Conservation (phyloP, 2,797 vertebrate genomes). For the Tiaroga cobitis region DNA sequence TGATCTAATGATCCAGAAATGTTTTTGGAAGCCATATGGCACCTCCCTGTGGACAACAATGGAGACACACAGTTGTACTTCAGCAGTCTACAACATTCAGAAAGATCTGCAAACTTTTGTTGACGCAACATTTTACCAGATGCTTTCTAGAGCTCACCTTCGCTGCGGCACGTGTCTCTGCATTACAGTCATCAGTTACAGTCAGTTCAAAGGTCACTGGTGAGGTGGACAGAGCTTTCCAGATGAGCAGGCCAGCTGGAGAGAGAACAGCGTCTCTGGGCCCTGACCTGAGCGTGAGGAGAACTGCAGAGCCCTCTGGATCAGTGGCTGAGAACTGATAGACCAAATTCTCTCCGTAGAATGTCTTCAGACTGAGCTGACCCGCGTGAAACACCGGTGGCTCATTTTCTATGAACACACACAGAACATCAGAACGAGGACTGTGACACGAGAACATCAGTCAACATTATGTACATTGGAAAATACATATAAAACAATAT, state of each 20-base stretch:
- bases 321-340: constrained; percentile 86
- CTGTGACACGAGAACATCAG: background rate
- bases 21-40: constrained; percentile 41
- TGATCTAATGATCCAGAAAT: background rate
- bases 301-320: constrained; percentile 83
- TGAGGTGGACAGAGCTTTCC: constrained; percentile 74
- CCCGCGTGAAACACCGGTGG: constrained; percentile 79
- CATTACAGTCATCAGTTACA: constrained; percentile 83
- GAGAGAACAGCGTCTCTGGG: constrained; percentile 83
- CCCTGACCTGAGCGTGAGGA: constrained; percentile 82
- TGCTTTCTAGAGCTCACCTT: constrained; percentile 72
- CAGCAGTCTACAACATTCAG: background rate
- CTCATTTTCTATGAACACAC: constrained; percentile 80
- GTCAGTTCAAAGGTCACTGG: constrained; percentile 75
- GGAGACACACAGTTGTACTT: background rate
- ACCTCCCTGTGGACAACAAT: constrained; percentile 67
- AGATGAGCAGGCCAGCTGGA: constrained; percentile 83
- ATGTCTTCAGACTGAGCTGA: constrained; percentile 75
- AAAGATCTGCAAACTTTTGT: background rate
- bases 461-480: background rate
- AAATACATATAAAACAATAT: background rate
- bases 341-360: constrained; percentile 86
- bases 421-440: background rate
- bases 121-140: background rate
- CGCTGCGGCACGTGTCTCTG: constrained; percentile 73